These are phyloP conservation scores for Nannoperca australis DNA, from an alignment of 2,797 vertebrate species.

Conservation along the genomic window DNA sequence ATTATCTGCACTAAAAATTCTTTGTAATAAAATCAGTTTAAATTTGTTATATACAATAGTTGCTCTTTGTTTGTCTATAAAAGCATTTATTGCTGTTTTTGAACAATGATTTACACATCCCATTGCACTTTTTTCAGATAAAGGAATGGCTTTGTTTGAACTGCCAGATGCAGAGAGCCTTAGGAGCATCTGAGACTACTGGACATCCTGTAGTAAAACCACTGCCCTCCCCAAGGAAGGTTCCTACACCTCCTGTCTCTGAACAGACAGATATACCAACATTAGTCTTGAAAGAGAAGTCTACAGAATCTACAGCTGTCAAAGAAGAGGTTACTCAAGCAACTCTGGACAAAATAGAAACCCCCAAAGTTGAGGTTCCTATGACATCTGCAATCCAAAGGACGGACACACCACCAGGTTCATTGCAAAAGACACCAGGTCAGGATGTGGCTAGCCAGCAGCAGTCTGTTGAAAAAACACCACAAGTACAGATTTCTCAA, in stretches of 20 bases:
- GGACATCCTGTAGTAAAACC: constrained; percentile 72
- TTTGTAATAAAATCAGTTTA: background rate
- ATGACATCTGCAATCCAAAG: constrained; percentile 32
- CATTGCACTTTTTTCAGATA: constrained; percentile 79
- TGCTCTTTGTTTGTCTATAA: background rate
- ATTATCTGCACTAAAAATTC: background rate
- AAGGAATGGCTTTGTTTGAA: constrained; percentile 97
- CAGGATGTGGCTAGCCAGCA: constrained; percentile 62
- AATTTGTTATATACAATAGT: background rate
- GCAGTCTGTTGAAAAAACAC: constrained; percentile 62
- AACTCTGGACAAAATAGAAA: constrained; percentile 42
- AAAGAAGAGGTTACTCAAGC: constrained; percentile 52
- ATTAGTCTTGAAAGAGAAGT: constrained; percentile 55
- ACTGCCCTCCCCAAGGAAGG: constrained; percentile 73
- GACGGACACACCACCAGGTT: constrained; percentile 22
- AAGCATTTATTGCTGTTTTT: background rate
- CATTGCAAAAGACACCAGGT: constrained; percentile 43
- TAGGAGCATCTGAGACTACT: constrained; percentile 82
- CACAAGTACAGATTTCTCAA: constrained; percentile 64
- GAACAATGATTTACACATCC: background rate
- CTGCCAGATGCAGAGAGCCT: constrained; percentile 94
- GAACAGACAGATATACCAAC: constrained; percentile 44
- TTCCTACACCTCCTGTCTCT: constrained; percentile 19
- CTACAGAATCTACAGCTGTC: constrained; percentile 19
- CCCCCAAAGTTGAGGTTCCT: constrained; percentile 26